Evolutionary conservation across 2,888 invertebrate species (phyloP).

Genomic region (Calameuta idolon): DNA sequence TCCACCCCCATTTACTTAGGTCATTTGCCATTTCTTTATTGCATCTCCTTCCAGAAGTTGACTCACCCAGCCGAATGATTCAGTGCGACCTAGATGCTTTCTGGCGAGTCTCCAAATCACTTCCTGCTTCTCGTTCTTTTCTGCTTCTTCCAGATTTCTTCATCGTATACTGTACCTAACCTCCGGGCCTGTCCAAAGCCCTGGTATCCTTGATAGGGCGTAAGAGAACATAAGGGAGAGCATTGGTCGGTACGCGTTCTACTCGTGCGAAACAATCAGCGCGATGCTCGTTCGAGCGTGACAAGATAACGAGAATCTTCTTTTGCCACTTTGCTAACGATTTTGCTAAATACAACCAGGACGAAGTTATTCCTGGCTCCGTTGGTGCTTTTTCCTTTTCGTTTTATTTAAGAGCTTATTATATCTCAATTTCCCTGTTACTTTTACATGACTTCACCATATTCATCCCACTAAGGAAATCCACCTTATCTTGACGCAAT

Average conservation of each 20-base stretch:
- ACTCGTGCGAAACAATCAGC: constrained; percentile 57
- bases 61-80: constrained; percentile 45
- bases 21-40: constrained; percentile 57
- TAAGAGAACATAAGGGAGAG: constrained; percentile 43
- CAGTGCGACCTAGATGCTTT: constrained; percentile 51
- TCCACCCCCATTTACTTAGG: background rate
- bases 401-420: background rate
- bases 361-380: constrained; percentile 32
- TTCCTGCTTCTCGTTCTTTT: constrained; percentile 42
- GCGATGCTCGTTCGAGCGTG: constrained; percentile 17
- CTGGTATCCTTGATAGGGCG: constrained; percentile 45
- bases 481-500: background rate
- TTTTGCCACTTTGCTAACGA: constrained; percentile 49
- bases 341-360: constrained; percentile 42
- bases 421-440: constrained; percentile 34
- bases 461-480: background rate
- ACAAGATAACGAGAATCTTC: constrained; percentile 37
- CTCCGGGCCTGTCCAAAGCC: constrained; percentile 18
- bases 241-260: constrained; percentile 34
- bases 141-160: constrained; percentile 19
- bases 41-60: constrained; percentile 40
- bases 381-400: background rate
- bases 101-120: constrained; percentile 63
- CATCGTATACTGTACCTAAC: constrained; percentile 11
- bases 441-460: constrained; percentile 30